Base-by-base conservation (phyloP, 1,140 invertebrate species). In the Pectinophora gossypiella region DNA sequence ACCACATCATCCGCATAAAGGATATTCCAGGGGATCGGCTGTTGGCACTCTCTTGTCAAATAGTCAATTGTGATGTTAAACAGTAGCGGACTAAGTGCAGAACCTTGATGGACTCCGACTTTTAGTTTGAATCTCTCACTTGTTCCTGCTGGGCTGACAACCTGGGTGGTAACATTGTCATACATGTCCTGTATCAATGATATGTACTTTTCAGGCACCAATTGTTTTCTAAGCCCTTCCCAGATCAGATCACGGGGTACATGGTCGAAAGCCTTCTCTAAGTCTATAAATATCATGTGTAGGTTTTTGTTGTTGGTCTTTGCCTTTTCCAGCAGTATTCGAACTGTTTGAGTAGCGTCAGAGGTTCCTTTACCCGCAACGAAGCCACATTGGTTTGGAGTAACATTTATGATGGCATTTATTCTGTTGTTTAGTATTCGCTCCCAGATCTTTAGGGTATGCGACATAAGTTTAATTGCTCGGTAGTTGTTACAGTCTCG, bases 361-460 rank as follows among this genome's bases (percentile, higher is more conserved):
- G 20, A 23, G 12, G 44, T 46, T 46, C n/a, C 20, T 15, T 22
- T 23, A 3, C 22, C 44, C 7, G 44, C 12, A 10, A 16, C 16
- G 13, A 46, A 46, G 5, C 20, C 44, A 15, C 12, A 46, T 3
- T 46, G 44, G 7, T 46, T 46, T 21, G 12, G n/a, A 1, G 44
- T 22, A 1, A 46, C 12, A 12, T 3, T 23, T n/a, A 15, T 23
- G 6, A 23, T 7, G 1, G 3, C 13, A 12, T 13, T 10, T 13
- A 40, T 6, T 2, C 35, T 13, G 9, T 36, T 36, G 19, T 49
- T 49, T 19, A 49, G 9, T 18, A 49, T 19, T 49, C 23, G 10
- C 20, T 49, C 27, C 35, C 47, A 49, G 19, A 49, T 49, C 16
- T 49, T 49, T 3, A 49, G 35, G 16, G 47, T 49, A 19, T 49